Base-by-base conservation (phyloP, 2,888 invertebrate species). In the Amitus sp. region DNA sequence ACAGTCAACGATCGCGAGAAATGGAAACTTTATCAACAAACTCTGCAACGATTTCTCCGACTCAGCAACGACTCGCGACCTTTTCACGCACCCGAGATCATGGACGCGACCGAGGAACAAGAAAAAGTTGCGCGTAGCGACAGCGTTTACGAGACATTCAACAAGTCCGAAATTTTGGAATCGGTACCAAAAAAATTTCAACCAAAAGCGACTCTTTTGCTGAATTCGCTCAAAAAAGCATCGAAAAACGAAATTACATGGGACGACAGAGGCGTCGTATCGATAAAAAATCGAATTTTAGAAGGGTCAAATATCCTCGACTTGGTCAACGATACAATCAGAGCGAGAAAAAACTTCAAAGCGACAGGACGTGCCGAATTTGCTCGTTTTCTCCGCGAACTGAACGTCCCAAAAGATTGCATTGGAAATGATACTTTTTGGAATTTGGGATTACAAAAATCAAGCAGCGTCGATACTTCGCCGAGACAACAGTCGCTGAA, bases 21-120 rank as follows among this genome's bases (percentile, higher is more conserved):
- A 42, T 66, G 62, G 54, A n/a, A 45, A 0, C 23, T 55, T 2
- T 63, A 56, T 47, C 18, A 53, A 45, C 37, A 54, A n/a, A 57
- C 45, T 9, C 13, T 65, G 23, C 48, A 53, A 23, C 51, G 48
- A 3, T 54, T 53, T 48, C 43, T 60, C 12, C 4, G 12, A 5
- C n/a, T n/a, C n/a, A n/a, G n/a, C n/a, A n/a, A n/a, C n/a, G n/a
- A n/a, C n/a, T n/a, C n/a, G n/a, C n/a, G 12, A 33, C 12, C 3
- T 33, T 33, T 5, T n/a, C n/a, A n/a, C n/a, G n/a, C 3, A n/a
- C 33, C 2, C 33, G 12, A 4, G 3, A n/a, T 12, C 6, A 9
- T n/a, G 3, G 2, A 33, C n/a, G n/a, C 9, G n/a, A 2, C n/a
- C 33, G 33, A 2, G 33, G 9, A 3, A 5, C 9, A 9, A 5